These are phyloP conservation scores for Cebus imitator DNA, from an alignment of 2,113 vertebrate genomes.

Conservation along the genomic window DNA sequence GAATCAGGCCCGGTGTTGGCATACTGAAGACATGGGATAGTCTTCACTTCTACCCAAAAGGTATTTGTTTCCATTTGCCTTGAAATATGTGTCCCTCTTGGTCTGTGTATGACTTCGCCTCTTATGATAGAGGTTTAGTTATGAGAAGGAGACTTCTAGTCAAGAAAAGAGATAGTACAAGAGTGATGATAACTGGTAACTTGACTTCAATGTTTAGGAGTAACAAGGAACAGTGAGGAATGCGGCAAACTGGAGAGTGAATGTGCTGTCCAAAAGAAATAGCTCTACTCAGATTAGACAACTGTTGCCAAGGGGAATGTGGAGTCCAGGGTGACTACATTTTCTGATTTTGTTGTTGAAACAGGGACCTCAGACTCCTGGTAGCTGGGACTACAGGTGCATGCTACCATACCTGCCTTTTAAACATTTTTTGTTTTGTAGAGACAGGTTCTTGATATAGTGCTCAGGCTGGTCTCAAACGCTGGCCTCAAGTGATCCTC, in stretches of 20 bases:
- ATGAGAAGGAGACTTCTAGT: not conserved
- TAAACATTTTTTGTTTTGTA: no score
- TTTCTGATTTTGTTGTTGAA: not conserved
- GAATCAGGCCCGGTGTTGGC: not conserved
- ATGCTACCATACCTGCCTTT: no score
- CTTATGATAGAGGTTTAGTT: not conserved
- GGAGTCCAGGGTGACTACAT: not conserved
- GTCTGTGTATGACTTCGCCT: not conserved
- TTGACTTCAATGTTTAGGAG: not conserved
- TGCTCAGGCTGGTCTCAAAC: no score
- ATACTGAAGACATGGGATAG: not conserved
- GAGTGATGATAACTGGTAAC: not conserved
- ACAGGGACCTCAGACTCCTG: no score
- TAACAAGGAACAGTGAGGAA: no score
- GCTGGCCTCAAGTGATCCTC: no score
- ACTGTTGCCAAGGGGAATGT: fast-evolving
- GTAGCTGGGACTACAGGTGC: no score
- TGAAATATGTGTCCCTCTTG: not conserved
- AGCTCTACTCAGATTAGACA: fast-evolving
- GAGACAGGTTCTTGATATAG: no score
- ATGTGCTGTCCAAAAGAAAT: fast-evolving
- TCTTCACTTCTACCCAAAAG: not conserved
- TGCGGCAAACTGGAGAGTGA: not conserved
- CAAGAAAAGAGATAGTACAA: not conserved
- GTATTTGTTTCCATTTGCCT: not conserved